phyloP scores from a whole-genome alignment of 2,888 invertebrate genomes.

The Physocephala rufipes region DNA sequence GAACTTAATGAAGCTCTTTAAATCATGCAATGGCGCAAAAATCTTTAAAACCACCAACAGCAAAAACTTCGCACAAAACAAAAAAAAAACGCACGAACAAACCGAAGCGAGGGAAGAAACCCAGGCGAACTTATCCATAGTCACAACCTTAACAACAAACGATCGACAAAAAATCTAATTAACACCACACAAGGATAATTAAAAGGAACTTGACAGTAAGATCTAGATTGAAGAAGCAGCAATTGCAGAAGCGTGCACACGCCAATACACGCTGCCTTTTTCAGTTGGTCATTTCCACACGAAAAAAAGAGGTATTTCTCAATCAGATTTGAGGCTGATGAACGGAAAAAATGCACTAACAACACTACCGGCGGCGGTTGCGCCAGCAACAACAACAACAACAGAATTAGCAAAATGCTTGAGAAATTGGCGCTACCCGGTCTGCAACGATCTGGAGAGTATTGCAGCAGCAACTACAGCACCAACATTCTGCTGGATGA shows the following conservation, averaged over 20 bases:
- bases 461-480: too few relatives aligned
- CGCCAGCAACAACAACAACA: too few relatives aligned
- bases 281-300: background rate
- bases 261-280: background rate
- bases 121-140: slow-evolving; percentile 32
- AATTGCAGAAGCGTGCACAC: slow-evolving; percentile 33
- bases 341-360: background rate
- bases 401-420: background rate
- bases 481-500: slow-evolving; percentile 15
- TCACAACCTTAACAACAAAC: slow-evolving; percentile 47
- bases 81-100: slow-evolving; percentile 20
- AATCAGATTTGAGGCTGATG: slow-evolving; percentile 11
- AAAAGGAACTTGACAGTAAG: slow-evolving; percentile 59
- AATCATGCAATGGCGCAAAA: slow-evolving; percentile 65
- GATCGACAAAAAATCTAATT: slow-evolving; percentile 59
- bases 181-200: slow-evolving; percentile 63
- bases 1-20: slow-evolving; percentile 68
- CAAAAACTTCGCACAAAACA: slow-evolving; percentile 27
- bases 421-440: slow-evolving; percentile 29
- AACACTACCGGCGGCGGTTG: too few relatives aligned
- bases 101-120: slow-evolving; percentile 37
- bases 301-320: background rate
- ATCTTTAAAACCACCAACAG: slow-evolving; percentile 56
- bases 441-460: too few relatives aligned
- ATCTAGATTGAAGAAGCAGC: slow-evolving; percentile 54